Conservation (phyloP, 2,797 vertebrate species). For the Esox lucius region DNA sequence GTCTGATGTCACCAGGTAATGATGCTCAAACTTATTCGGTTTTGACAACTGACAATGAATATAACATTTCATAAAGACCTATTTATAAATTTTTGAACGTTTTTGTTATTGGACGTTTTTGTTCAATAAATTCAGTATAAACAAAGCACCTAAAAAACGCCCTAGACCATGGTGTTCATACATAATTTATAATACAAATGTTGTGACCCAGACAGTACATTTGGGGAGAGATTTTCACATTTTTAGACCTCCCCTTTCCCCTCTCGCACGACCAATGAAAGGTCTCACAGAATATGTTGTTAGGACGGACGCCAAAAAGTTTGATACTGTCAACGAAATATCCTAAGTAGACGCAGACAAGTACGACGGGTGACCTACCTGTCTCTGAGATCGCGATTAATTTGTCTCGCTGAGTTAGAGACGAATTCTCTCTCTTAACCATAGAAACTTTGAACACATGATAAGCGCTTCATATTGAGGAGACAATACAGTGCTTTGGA, state of each 20-base stretch:
- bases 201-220: slow-evolving; percentile 11
- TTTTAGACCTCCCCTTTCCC: slow-evolving; percentile 34
- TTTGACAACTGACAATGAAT: not conserved
- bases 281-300: slow-evolving; percentile 22
- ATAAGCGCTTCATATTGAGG: not conserved
- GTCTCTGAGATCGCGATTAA: not conserved
- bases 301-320: slow-evolving; percentile 40
- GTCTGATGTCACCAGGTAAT: not conserved
- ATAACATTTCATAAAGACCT: not conserved
- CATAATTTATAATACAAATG: not conserved
- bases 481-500: not conserved
- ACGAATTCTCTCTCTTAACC: not conserved
- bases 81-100: not conserved
- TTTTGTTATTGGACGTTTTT: too few relatives aligned
- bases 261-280: slow-evolving; percentile 39
- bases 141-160: not conserved
- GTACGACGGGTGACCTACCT: not conserved
- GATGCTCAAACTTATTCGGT: not conserved
- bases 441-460: not conserved
- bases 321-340: slow-evolving; percentile 29
- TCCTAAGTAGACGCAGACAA: not conserved
- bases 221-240: slow-evolving; percentile 16
- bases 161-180: not conserved
- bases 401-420: not conserved
- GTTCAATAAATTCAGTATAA: too few relatives aligned